These are phyloP conservation scores for Peromyscus aztecus DNA, from an alignment of 2,797 vertebrate species.

Conservation along the genomic window DNA sequence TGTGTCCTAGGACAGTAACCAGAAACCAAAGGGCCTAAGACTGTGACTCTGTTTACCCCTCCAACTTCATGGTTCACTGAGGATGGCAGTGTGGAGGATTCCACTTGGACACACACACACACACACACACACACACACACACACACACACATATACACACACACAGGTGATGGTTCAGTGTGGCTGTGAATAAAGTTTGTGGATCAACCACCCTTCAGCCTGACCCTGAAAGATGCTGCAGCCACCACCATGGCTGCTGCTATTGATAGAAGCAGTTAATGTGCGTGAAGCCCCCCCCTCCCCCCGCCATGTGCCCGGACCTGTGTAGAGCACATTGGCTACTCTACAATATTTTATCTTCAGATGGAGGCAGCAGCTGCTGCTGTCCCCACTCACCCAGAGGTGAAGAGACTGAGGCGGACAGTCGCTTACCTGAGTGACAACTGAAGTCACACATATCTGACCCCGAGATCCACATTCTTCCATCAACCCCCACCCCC, in stretches of 20 bases:
- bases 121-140: background rate
- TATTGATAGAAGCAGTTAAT: background rate
- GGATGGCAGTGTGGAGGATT: background rate
- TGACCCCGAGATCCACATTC: background rate
- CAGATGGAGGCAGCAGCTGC: accelerated
- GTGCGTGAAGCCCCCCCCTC: accelerated
- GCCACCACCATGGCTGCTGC: accelerated
- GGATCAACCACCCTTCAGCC: too few relatives aligned
- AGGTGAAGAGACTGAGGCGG: constrained; percentile 40
- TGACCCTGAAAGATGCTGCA: background rate
- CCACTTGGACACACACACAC: accelerated
- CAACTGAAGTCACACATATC: background rate
- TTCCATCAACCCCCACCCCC: background rate
- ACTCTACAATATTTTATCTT: background rate
- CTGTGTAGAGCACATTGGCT: accelerated
- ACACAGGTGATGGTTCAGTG: background rate
- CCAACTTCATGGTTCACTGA: background rate
- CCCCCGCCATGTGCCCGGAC: accelerated
- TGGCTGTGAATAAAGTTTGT: background rate
- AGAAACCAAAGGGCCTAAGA: background rate
- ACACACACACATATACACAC: background rate
- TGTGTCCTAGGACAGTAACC: background rate
- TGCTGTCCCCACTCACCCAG: background rate
- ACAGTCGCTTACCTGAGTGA: background rate
- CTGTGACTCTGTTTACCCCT: background rate